A percentile compares a stretch with the other conserved stretches of the same genome.
These are phyloP conservation scores for Crypturellus undulatus DNA, from an alignment of 2,113 vertebrate genomes.

Conservation along the genomic window DNA sequence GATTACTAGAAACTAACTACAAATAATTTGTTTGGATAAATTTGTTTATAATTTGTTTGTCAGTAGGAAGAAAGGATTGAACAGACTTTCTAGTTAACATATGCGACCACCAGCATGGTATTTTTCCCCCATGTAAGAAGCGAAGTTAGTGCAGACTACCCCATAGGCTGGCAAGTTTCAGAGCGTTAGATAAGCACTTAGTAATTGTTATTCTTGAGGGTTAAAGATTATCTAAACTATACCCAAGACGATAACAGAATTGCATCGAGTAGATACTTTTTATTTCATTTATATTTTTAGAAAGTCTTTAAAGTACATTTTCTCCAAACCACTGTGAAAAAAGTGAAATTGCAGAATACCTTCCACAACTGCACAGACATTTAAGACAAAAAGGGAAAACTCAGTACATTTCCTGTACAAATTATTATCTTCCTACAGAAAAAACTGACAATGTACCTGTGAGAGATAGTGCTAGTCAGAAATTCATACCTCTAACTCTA, in stretches of 20 bases:
- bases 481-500: slow-evolving; percentile 92
- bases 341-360: not conserved
- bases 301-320: not conserved
- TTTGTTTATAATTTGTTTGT: no score
- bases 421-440: not conserved
- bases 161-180: not conserved
- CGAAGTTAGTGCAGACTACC: not conserved
- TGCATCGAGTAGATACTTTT: not conserved
- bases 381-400: not conserved
- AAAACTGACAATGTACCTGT: not conserved
- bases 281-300: not conserved
- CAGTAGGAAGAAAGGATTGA: not conserved
- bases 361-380: not conserved
- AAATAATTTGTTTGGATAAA: not conserved
- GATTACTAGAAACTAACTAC: not conserved
- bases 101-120: not conserved
- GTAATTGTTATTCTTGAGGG: not conserved
- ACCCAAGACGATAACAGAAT: not conserved
- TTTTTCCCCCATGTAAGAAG: not conserved
- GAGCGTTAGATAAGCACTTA: not conserved
- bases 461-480: not conserved
- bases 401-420: not conserved
- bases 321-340: not conserved
- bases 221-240: not conserved
- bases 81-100: not conserved